Evolutionary conservation across 2,888 invertebrate genomes (phyloP).

Genomic region (Protula sp.): DNA sequence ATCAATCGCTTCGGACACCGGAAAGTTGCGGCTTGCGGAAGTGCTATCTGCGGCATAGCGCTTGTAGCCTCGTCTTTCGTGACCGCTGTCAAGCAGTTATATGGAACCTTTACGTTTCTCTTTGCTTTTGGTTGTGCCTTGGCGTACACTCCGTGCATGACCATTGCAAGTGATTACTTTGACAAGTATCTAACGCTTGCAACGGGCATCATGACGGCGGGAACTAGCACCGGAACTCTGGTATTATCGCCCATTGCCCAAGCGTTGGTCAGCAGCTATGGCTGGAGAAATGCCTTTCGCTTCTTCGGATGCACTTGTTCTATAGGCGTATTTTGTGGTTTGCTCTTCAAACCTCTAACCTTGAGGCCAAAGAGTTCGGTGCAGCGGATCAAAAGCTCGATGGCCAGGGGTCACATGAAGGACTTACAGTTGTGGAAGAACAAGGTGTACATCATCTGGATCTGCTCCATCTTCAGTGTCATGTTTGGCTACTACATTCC

Average conservation of each 20-base stretch:
- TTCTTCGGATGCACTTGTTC: neutral
- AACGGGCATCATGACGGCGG: constrained; percentile 35
- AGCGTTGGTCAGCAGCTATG: constrained; percentile 25
- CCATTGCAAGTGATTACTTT: constrained; percentile 35
- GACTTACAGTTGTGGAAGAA: constrained; percentile 40
- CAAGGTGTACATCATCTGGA: constrained; percentile 36
- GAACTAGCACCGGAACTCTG: constrained; percentile 38
- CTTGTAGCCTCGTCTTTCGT: constrained; percentile 34
- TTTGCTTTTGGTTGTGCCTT: constrained; percentile 39
- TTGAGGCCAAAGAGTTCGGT: too few species aligned
- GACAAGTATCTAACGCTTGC: constrained; percentile 35
- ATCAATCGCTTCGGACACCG: constrained; percentile 30
- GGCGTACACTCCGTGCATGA: constrained; percentile 36
- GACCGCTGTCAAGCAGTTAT: constrained; percentile 25
- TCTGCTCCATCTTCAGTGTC: constrained; percentile 29
- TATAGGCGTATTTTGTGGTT: neutral
- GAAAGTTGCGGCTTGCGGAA: constrained; percentile 29
- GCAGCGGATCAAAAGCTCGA: neutral
- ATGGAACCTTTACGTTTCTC: constrained; percentile 33
- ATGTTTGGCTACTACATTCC: constrained; percentile 44
- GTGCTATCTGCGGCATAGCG: constrained; percentile 30
- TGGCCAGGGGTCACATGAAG: constrained; percentile 21
- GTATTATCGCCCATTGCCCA: constrained; percentile 35
- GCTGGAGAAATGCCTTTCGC: constrained; percentile 29
- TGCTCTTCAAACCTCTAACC: neutral